Evolutionary conservation across 2,113 vertebrate genomes (phyloP).

Genomic region (Pristiophorus japonicus): DNA sequence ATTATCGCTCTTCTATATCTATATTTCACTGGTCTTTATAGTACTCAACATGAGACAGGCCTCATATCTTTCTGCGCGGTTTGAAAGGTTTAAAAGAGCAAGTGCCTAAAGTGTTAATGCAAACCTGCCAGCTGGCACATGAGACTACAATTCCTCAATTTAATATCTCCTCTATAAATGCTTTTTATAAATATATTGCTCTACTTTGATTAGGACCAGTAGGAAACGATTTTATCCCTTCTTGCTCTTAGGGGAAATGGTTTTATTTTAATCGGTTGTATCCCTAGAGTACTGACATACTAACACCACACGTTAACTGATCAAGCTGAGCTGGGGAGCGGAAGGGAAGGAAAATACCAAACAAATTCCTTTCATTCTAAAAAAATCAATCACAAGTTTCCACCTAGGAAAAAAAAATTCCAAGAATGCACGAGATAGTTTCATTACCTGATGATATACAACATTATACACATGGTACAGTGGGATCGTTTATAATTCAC

Average conservation of each 20-base stretch:
- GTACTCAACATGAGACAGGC: background rate
- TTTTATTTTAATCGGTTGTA: slow-evolving; percentile 18
- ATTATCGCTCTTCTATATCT: background rate
- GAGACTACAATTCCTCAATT: background rate
- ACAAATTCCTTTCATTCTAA: background rate
- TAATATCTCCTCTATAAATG: slow-evolving; percentile 23
- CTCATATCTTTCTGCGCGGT: background rate
- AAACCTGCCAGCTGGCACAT: background rate
- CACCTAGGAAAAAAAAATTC: background rate
- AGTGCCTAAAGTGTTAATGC: background rate
- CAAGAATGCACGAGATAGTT: background rate
- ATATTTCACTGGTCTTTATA: background rate
- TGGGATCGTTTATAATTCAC: slow-evolving; percentile 29
- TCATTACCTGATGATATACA: background rate
- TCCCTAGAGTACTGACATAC: background rate
- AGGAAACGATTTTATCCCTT: slow-evolving; percentile 2
- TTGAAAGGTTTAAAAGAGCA: background rate
- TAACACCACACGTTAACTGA: background rate
- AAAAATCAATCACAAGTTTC: background rate
- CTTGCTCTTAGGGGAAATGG: slow-evolving; percentile 10
- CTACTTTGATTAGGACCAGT: background rate
- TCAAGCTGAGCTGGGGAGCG: background rate
- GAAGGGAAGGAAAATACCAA: background rate
- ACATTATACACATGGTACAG: slow-evolving; percentile 12
- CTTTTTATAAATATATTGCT: slow-evolving; percentile 23